phyloP scores from a whole-genome alignment of 2,797 vertebrate genomes.

The Spondyliosoma cantharus region DNA sequence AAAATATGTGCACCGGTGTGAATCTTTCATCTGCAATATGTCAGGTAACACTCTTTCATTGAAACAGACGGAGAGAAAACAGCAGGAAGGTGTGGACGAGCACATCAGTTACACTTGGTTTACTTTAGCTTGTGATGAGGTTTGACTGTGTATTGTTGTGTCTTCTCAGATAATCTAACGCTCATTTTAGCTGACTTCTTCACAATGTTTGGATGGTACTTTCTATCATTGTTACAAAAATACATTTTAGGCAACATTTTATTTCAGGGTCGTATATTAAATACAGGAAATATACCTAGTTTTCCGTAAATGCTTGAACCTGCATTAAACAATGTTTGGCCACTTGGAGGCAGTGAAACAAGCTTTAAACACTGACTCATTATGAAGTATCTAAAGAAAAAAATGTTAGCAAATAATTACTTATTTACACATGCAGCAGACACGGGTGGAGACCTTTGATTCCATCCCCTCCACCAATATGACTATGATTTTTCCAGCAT shows the following conservation, averaged over 20 bases:
- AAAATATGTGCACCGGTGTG: conserved; percentile 66
- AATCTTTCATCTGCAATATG: conserved; percentile 76
- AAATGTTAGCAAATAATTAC: no score
- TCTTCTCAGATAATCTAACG: conserved; percentile 40
- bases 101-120: conserved; percentile 42
- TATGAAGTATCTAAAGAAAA: no score
- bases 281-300: neutral
- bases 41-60: conserved; percentile 72
- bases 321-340: no score
- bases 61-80: conserved; percentile 54
- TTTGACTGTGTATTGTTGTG: conserved; percentile 46
- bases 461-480: no score
- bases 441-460: no score
- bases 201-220: neutral
- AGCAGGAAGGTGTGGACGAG: conserved; percentile 34
- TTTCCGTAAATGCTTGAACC: neutral
- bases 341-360: no score
- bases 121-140: conserved; percentile 51
- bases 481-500: no score
- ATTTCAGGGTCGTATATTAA: neutral
- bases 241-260: neutral
- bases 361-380: no score
- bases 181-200: conserved; percentile 10
- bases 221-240: neutral
- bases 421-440: no score